Conservation (phyloP, 2,113 vertebrate species). For the Ifrita kowaldi region DNA sequence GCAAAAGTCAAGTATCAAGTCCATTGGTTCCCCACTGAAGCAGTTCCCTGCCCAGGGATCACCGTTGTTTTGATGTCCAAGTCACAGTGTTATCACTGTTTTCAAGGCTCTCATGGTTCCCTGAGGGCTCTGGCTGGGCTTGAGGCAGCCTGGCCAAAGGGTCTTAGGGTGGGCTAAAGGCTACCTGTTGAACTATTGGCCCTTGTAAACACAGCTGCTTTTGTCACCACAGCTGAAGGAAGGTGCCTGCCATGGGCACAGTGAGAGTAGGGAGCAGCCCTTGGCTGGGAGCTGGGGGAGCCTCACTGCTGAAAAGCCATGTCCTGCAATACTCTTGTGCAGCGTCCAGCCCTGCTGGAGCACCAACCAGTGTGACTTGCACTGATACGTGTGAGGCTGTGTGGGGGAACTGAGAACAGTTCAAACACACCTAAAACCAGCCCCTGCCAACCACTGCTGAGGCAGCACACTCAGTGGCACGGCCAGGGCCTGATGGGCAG, state of each 20-base stretch:
- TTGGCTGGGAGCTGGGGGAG: neutral
- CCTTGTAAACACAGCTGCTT: neutral
- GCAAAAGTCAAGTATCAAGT: neutral
- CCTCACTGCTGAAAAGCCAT: fast-evolving
- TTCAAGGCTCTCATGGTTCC: neutral
- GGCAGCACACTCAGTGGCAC: neutral
- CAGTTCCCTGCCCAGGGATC: neutral
- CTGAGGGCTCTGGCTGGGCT: neutral
- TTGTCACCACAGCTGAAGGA: neutral
- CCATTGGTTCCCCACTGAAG: neutral
- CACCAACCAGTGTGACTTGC: fast-evolving
- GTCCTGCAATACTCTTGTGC: fast-evolving
- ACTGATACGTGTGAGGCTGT: fast-evolving
- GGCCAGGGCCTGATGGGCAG: neutral
- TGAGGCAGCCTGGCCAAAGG: neutral
- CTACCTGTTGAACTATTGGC: neutral
- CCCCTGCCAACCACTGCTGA: neutral
- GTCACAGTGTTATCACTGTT: fast-evolving
- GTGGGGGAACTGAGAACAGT: fast-evolving
- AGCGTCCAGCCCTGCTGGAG: neutral
- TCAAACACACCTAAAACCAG: neutral
- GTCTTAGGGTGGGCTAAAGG: neutral
- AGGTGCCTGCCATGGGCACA: neutral
- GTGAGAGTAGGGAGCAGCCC: neutral
- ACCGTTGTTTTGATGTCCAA: fast-evolving